Base-by-base conservation (phyloP, 2,888 invertebrate genomes). In the Coremacera marginata region DNA sequence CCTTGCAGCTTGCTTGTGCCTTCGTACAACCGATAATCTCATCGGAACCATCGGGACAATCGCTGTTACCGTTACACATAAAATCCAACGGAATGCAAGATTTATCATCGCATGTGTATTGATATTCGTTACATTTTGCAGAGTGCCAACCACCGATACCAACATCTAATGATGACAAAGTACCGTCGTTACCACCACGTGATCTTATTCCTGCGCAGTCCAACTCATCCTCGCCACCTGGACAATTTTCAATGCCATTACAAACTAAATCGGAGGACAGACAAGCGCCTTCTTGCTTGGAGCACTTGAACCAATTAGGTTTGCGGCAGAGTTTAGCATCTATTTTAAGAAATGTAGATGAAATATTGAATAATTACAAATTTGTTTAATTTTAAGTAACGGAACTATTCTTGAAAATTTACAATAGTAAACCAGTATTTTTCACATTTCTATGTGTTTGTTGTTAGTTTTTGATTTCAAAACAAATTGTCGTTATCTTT, bases 41-140 rank as follows among this genome's bases (percentile, higher is more conserved):
- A 83, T 95, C 95, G 0, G 94, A 93, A 62, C 88, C 89, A 88
- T 97, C 96, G 0, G 85, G 81, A 84, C 97, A 97, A 88, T 97
- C 95, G 5, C 88, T 86, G 9, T 92, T 90, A 0, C 92, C 92
- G 85, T 97, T 94, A 86, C 96, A 96, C 74, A 93, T 91, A 88
- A 92, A 92, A 76, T 89, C 90, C 65, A 92, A 86, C 0, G 93
- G 92, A 75, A 97, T 92, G 84, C 97, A 97, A 57, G 91, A 83
- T 5, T 82, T 84, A 78, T 89, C 88, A 62, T 77, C 75, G 71
- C 89, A 89, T 49, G 80, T 88, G 75, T 83, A 89, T 79, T 89
- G 88, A 49, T 79, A 84, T n/a, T 83, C 80, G 34, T 81, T 84
- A 80, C 89, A 89, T 71, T 86, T 87, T 9, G 34, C 7, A 68